These are phyloP conservation scores for Lithophane ornitopus DNA, from an alignment of 2,888 invertebrate genomes.

Conservation along the genomic window DNA sequence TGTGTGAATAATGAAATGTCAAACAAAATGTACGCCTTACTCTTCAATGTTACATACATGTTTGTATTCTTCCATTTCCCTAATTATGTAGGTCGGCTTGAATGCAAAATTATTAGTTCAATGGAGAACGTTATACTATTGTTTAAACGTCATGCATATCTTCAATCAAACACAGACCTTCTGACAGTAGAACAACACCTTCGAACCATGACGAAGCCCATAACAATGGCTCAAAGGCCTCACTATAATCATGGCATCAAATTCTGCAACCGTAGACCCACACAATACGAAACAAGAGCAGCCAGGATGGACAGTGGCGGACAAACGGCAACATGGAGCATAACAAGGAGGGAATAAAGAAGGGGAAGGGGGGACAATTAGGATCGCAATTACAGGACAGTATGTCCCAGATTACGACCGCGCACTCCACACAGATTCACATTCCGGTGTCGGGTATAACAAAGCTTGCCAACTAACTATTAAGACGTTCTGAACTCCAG, in stretches of 20 bases:
- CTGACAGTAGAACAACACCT: slow-evolving; percentile 22
- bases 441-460: slow-evolving; percentile 83
- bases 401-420: slow-evolving; percentile 89
- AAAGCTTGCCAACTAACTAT: slow-evolving; percentile 88
- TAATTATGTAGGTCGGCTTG: background rate
- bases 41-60: background rate
- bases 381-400: slow-evolving; percentile 90
- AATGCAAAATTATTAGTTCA: background rate
- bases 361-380: slow-evolving; percentile 84
- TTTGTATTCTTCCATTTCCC: background rate
- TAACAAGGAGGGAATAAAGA: slow-evolving; percentile 78
- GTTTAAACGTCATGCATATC: slow-evolving; percentile 1
- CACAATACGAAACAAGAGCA: slow-evolving; percentile 53
- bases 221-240: slow-evolving; percentile 37
- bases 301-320: slow-evolving; percentile 22
- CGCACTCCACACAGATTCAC: slow-evolving; percentile 83
- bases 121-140: background rate
- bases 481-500: slow-evolving; percentile 81
- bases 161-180: background rate
- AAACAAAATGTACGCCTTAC: background rate
- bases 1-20: background rate
- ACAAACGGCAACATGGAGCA: slow-evolving; percentile 56
- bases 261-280: slow-evolving; percentile 53
- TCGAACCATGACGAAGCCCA: slow-evolving; percentile 6
- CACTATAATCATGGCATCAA: slow-evolving; percentile 59